Percentiles rank a stretch among this genome's conserved stretches.
Conservation (phyloP, 2,797 vertebrate genomes). For the Dipus sagitta region DNA sequence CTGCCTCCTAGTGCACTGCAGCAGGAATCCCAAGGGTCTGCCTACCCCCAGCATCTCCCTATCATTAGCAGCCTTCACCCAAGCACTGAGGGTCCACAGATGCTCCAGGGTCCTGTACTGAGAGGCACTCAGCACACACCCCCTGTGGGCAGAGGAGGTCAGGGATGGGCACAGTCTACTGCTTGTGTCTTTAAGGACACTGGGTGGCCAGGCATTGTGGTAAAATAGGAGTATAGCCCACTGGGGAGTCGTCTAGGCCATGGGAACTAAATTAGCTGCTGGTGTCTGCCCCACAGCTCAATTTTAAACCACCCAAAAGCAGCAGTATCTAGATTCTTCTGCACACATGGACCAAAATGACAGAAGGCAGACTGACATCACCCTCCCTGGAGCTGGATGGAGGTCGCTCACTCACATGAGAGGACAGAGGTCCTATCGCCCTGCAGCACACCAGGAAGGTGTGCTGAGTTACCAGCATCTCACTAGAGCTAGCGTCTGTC, state of each 20-base stretch:
- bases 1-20: neutral
- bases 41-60: neutral
- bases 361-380: rapidly evolving
- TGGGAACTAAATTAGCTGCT: too few species aligned
- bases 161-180: neutral
- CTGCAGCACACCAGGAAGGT: neutral
- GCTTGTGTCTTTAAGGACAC: neutral
- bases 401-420: neutral
- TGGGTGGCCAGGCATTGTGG: neutral
- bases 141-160: neutral
- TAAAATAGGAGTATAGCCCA: neutral
- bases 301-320: neutral
- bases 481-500: neutral
- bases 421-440: neutral
- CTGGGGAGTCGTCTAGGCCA: neutral
- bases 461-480: neutral
- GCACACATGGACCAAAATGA: neutral
- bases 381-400: neutral
- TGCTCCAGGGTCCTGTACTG: too few species aligned
- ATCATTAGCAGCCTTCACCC: neutral
- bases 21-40: rapidly evolving
- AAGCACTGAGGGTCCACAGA: neutral
- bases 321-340: neutral
- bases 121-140: neutral
- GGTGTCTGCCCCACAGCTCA: too few species aligned